These are phyloP conservation scores for Laticauda colubrina DNA, from an alignment of 2,113 vertebrate species.

Conservation along the genomic window DNA sequence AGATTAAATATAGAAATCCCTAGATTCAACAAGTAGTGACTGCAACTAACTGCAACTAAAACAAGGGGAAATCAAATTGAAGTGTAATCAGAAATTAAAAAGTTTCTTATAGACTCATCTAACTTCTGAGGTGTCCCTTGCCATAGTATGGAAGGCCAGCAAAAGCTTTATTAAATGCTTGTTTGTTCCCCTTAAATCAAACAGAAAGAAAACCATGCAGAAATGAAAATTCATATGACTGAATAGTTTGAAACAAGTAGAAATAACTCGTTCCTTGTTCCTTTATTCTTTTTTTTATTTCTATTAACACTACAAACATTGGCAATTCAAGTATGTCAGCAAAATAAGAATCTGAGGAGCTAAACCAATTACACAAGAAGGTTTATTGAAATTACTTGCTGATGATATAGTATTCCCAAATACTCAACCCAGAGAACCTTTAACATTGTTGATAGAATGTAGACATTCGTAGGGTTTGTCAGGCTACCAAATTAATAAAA, in stretches of 20 bases:
- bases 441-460: neutral
- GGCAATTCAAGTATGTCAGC: neutral
- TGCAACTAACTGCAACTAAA: neutral
- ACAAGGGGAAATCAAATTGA: neutral
- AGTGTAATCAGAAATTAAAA: neutral
- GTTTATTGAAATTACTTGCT: neutral
- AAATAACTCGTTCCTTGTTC: neutral
- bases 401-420: neutral
- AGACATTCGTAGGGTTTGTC: neutral
- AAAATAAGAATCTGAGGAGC: neutral
- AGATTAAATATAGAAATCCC: neutral
- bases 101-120: neutral
- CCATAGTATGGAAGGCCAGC: neutral
- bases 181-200: neutral
- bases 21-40: neutral
- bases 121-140: neutral
- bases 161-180: neutral
- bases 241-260: neutral
- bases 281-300: neutral
- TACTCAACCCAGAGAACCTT: neutral
- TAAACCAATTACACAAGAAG: neutral
- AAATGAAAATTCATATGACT: neutral
- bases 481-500: neutral
- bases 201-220: neutral
- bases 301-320: neutral